Percentiles rank a stretch among this genome's conserved stretches.
phyloP scores from a whole-genome alignment of 2,888 invertebrate genomes.

The Diogma glabrata region DNA sequence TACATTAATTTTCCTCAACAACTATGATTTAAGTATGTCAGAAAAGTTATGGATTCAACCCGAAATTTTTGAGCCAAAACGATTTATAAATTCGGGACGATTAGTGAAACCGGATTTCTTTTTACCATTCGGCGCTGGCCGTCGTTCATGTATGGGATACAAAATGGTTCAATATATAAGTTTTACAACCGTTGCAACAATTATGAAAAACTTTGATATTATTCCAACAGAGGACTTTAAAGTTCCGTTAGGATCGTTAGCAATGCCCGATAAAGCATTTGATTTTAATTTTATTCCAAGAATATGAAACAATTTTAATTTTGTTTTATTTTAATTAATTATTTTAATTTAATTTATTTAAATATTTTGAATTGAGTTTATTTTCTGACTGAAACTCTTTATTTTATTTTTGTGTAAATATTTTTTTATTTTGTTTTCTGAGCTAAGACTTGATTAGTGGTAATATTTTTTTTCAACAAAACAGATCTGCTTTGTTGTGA shows the following conservation, averaged over 20 bases:
- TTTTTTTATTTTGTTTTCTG: too few species aligned
- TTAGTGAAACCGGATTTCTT: conserved; percentile 51
- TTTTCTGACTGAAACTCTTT: too few species aligned
- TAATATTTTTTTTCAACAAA: too few species aligned
- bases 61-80: conserved; percentile 45
- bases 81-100: conserved; percentile 45
- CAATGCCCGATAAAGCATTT: conserved; percentile 40
- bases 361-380: too few species aligned
- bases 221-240: conserved; percentile 38
- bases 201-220: conserved; percentile 44
- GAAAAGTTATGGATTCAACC: conserved; percentile 48
- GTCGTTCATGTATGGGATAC: conserved; percentile 56
- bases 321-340: too few species aligned
- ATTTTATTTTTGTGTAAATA: too few species aligned
- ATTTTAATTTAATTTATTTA: too few species aligned
- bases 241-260: conserved; percentile 44
- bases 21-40: conserved; percentile 53
- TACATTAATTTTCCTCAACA: conserved; percentile 53
- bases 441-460: too few species aligned
- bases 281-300: conserved; percentile 35
- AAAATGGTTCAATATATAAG: conserved; percentile 50
- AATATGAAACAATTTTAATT: too few species aligned
- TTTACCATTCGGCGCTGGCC: conserved; percentile 53
- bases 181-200: conserved; percentile 41
- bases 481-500: too few species aligned